Evolutionary conservation across 2,113 vertebrate species (phyloP), one percentile per base, ranked within the genome.

Genomic region (Myxocyprinus asiaticus): DNA sequence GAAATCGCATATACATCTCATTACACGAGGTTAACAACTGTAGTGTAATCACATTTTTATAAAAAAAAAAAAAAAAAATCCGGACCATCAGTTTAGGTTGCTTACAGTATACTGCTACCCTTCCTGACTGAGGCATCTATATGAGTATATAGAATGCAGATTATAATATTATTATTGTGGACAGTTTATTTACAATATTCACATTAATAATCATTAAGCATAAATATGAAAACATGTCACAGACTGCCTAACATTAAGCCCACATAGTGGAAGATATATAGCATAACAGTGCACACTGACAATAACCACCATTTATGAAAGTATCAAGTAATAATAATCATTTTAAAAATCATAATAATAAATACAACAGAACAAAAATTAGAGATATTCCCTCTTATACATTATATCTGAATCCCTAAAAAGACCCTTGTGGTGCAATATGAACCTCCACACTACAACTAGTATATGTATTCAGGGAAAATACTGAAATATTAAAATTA

Each of bases 291-390:
- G 90, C 67, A 90, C 87, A 88, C 64, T 9, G 15, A 84, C 76
- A 48, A 51, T 67, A 84, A 89, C 91, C 89, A 82, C 73, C 82
- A 17, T 47, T 73, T 66, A 61, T 82, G 82, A 70, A 85, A 88
- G 83, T 45, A 76, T 83, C 75, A 83, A 8, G 81, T 86, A 80
- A 87, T 81, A 89, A 84, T 86, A 88, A 87, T 84, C n/a, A n/a
- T n/a, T n/a, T n/a, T n/a, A 85, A 82, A 79, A 69, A 45, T 79
- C 90, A 89, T 87, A 90, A 93, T 90, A 91, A 91, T 89, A 91
- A 85, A 87, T 88, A 94, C 88, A 90, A 93, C 95, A 95, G 86
- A 96, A 97, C 96, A 95, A 58, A 90, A 93, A 87, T 84, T 87
- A 89, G 82, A 91, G 89, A 86, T 89, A 87, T 86, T 89, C 86